phyloP scores from a whole-genome alignment of 2,888 invertebrate genomes.

The Scaptomyza flava region DNA sequence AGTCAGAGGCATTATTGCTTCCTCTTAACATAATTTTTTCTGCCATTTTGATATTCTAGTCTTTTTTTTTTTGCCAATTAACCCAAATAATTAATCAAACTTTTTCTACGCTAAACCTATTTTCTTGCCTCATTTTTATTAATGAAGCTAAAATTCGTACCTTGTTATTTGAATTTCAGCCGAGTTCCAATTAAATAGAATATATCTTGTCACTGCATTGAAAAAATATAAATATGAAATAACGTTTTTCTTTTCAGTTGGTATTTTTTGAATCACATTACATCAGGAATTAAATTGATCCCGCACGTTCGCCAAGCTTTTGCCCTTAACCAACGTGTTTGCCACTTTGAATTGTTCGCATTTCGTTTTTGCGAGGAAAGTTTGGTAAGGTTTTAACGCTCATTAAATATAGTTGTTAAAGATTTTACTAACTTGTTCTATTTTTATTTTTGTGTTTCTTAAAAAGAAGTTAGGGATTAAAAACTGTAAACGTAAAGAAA shows the following conservation, averaged over 20 bases:
- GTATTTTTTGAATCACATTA: slow-evolving; percentile 27
- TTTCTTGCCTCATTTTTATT: no score
- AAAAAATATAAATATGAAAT: background rate
- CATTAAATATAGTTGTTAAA: no score
- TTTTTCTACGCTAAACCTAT: background rate
- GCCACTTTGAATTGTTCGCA: slow-evolving; percentile 50
- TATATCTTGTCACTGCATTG: slow-evolving; percentile 10
- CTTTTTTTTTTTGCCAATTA: background rate
- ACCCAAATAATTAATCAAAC: slow-evolving; percentile 6
- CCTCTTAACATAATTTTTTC: background rate
- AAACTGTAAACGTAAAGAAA: no score
- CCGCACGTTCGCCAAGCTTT: slow-evolving; percentile 49
- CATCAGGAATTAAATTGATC: slow-evolving; percentile 44
- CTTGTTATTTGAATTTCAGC: background rate
- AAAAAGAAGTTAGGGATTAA: no score
- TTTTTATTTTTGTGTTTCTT: background rate
- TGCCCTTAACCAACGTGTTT: slow-evolving; percentile 60
- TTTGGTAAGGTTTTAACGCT: background rate
- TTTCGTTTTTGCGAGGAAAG: slow-evolving; percentile 23
- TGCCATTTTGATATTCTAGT: background rate
- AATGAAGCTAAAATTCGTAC: background rate
- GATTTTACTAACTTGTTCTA: background rate
- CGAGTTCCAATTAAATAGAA: slow-evolving; percentile 4
- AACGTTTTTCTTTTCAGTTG: slow-evolving; percentile 1
- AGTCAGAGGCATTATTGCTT: no score